A percentile compares a stretch with the other conserved stretches of the same genome.
These are phyloP conservation scores for Hyles vespertilio DNA, from an alignment of 1,140 invertebrate genomes.

Conservation along the genomic window DNA sequence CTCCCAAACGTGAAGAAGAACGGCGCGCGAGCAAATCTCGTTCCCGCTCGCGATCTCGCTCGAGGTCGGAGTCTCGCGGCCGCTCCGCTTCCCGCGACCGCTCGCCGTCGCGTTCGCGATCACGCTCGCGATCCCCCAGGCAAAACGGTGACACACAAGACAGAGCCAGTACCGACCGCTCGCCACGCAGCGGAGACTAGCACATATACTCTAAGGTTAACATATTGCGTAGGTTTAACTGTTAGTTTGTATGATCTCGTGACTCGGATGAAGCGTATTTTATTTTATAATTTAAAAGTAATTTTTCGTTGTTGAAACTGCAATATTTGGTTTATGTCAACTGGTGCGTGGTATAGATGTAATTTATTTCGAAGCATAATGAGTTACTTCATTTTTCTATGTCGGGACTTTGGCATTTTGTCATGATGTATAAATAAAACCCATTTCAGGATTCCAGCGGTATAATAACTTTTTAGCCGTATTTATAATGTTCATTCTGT, in stretches of 20 bases:
- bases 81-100: constrained; percentile 46
- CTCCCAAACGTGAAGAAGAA: constrained; percentile 60
- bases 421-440: too few species aligned
- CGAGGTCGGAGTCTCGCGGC: constrained; percentile 42
- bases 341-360: too few species aligned
- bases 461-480: too few species aligned
- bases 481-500: too few species aligned
- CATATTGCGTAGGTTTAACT: constrained; percentile 23
- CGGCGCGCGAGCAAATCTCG: constrained; percentile 56
- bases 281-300: too few species aligned
- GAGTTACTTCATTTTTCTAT: too few species aligned
- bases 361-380: background rate
- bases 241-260: constrained; percentile 27
- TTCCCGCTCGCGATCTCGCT: constrained; percentile 41
- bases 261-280: constrained; percentile 5
- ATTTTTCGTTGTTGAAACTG: too few species aligned
- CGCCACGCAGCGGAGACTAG: constrained; percentile 62
- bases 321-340: too few species aligned
- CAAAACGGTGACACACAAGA: constrained; percentile 57
- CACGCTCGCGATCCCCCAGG: constrained; percentile 40
- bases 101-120: constrained; percentile 46
- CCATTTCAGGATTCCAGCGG: too few species aligned
- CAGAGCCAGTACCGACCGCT: constrained; percentile 50
- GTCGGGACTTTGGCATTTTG: too few species aligned
- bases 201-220: constrained; percentile 6